Evolutionary conservation across 2,888 invertebrate species (phyloP).

Genomic region (Hydraecia micacea): DNA sequence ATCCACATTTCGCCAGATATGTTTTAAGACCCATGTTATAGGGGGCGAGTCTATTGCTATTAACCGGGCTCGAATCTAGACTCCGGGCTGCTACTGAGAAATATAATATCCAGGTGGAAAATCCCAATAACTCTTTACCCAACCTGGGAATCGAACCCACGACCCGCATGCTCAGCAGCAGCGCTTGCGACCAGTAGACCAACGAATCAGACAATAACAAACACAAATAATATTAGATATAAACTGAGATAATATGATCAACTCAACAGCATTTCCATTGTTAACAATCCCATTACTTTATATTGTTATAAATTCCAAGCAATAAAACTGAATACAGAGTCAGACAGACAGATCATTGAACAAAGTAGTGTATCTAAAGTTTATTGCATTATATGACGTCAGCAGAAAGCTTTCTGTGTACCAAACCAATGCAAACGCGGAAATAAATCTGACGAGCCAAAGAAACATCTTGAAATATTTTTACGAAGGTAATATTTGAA

Average conservation of each 20-base stretch:
- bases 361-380: constrained; percentile 16
- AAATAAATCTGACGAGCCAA: constrained; percentile 50
- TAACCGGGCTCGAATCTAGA: neutral
- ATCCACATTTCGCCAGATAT: neutral
- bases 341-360: constrained; percentile 1
- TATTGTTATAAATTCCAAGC: constrained; percentile 16
- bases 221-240: neutral
- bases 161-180: neutral
- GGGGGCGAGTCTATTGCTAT: neutral
- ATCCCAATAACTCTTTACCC: neutral
- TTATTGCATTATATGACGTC: constrained; percentile 33
- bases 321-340: constrained; percentile 29
- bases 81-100: too few species aligned
- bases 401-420: constrained; percentile 14
- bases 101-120: neutral
- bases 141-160: neutral
- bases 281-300: constrained; percentile 25
- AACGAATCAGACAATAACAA: neutral
- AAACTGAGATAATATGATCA: neutral
- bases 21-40: neutral
- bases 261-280: constrained; percentile 3
- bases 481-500: constrained; percentile 34
- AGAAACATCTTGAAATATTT: constrained; percentile 44
- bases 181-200: neutral
- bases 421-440: constrained; percentile 8